Percentiles rank a stretch among this genome's conserved stretches.
phyloP scores from a whole-genome alignment of 2,797 vertebrate genomes.

The Poliocrania exsul region DNA sequence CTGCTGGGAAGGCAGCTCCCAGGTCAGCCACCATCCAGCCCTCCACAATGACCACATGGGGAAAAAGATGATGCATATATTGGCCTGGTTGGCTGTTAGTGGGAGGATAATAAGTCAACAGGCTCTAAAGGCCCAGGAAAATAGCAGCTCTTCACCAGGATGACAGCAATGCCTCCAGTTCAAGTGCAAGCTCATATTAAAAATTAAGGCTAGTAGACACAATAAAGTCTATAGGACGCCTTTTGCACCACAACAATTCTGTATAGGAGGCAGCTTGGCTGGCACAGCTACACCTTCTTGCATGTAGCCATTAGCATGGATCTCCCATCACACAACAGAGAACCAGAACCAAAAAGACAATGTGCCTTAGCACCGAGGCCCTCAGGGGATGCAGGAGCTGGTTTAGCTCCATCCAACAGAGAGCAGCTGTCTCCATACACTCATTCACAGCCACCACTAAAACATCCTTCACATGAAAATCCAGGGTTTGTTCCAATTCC shows the following conservation, averaged over 20 bases:
- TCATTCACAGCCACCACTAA: background rate
- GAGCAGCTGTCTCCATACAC: background rate
- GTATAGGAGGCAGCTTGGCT: rapidly evolving
- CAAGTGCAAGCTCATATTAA: background rate
- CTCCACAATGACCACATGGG: rapidly evolving
- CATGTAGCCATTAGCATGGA: rapidly evolving
- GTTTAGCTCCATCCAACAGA: background rate
- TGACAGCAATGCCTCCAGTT: background rate
- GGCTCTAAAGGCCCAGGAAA: background rate
- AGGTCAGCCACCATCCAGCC: background rate
- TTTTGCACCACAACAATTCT: background rate
- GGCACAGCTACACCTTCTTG: background rate
- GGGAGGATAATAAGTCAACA: background rate
- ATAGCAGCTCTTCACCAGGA: background rate
- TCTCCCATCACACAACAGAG: background rate
- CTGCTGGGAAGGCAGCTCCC: background rate
- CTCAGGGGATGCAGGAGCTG: background rate
- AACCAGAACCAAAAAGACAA: background rate
- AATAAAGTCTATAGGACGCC: rapidly evolving
- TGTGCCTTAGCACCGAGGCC: rapidly evolving
- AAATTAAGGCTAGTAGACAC: background rate
- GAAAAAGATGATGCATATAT: background rate
- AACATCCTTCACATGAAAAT: background rate
- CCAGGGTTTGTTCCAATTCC: rapidly evolving
- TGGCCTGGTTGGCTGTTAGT: background rate